phyloP scores from a whole-genome alignment of 2,797 vertebrate genomes.

The Platalea minor region DNA sequence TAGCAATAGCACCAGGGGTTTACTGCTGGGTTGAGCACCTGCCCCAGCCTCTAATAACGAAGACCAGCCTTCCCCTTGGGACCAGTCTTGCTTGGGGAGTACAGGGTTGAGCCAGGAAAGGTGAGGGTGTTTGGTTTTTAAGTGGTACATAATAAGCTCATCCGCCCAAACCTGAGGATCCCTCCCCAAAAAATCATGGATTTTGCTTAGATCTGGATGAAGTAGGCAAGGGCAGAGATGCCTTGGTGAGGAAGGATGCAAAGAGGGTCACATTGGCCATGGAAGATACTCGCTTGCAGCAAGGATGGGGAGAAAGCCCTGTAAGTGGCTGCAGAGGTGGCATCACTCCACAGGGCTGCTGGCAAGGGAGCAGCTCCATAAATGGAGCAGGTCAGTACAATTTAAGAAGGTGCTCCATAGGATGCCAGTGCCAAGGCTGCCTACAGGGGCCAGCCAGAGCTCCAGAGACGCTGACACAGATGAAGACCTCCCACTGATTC shows the following conservation, averaged over 20 bases:
- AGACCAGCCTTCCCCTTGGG: constrained; percentile 85
- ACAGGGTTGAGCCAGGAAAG: rapidly evolving
- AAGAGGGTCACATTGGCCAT: background rate
- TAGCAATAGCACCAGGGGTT: background rate
- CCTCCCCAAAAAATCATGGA: constrained; percentile 28
- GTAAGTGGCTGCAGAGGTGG: background rate
- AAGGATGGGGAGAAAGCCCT: rapidly evolving
- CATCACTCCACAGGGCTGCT: background rate
- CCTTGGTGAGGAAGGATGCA: background rate
- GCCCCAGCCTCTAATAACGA: background rate
- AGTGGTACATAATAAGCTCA: constrained; percentile 80
- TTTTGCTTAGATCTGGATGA: constrained; percentile 72
- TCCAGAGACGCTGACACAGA: rapidly evolving
- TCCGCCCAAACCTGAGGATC: constrained; percentile 83
- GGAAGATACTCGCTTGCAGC: background rate
- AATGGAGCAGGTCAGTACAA: background rate
- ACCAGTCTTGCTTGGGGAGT: constrained; percentile 66
- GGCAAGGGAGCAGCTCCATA: background rate
- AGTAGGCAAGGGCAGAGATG: background rate
- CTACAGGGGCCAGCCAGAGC: background rate
- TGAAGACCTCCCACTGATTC: background rate
- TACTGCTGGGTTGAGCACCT: background rate
- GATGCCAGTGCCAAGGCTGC: background rate
- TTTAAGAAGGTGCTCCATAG: background rate
- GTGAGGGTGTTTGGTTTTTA: constrained; percentile 7